phyloP scores from a whole-genome alignment of 2,888 invertebrate species.

The Sycophila texana region DNA sequence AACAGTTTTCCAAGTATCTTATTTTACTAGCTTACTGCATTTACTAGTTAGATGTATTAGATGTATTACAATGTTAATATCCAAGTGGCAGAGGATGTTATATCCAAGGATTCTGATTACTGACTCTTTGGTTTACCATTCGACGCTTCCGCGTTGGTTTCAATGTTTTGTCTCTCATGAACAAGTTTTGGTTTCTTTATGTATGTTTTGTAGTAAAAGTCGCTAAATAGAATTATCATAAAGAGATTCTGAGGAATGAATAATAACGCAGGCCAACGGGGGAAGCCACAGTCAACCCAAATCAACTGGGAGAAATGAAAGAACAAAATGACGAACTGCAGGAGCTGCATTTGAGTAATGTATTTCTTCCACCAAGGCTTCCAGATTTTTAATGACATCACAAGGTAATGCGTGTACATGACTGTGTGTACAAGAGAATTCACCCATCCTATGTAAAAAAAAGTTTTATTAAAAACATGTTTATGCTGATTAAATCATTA shows the following conservation, averaged over 20 bases:
- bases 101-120: background rate
- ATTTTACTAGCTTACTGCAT: too few species aligned
- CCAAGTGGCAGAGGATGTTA: background rate
- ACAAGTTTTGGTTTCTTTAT: constrained; percentile 67
- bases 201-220: constrained; percentile 83
- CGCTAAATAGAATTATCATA: constrained; percentile 81
- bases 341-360: constrained; percentile 89
- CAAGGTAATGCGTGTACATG: constrained; percentile 90
- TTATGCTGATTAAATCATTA: too few species aligned
- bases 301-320: constrained; percentile 77
- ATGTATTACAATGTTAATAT: too few species aligned
- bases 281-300: constrained; percentile 79
- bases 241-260: constrained; percentile 82
- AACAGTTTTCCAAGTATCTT: too few species aligned
- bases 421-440: constrained; percentile 87
- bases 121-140: constrained; percentile 62
- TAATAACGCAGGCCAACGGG: constrained; percentile 78
- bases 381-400: constrained; percentile 79
- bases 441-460: constrained; percentile 77
- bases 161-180: constrained; percentile 55
- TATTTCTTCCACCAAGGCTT: constrained; percentile 89
- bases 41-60: too few species aligned
- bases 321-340: constrained; percentile 81
- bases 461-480: too few species aligned
- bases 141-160: constrained; percentile 52